Evolutionary conservation across 2,888 invertebrate genomes (phyloP), one percentile per base, ranked within the genome.

Genomic region (Ligdia adustata): DNA sequence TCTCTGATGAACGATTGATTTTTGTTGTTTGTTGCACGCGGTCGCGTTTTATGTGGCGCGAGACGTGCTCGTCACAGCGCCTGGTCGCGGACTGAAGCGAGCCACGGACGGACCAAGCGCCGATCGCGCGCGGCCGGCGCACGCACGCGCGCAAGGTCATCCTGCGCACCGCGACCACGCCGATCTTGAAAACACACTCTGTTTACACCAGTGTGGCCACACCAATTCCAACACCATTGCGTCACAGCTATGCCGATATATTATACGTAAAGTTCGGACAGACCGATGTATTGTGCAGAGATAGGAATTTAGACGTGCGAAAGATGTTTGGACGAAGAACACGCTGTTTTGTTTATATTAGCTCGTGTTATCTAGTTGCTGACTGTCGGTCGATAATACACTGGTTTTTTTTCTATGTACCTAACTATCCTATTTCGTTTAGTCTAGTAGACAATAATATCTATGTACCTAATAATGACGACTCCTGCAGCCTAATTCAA

Each of bases 141-240:
- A 71, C 83, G 79, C 80, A 76, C 77, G 82, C 80, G 79, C 61
- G 57, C 84, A 86, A 86, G 83, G 86, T 83, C 83, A 79, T 72
- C 71, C 75, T n/a, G 75, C 75, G 75, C 66, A 67, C 40, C 50
- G n/a, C n/a, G 34, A 34, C 26, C 69, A 64, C 59, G 63, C 69
- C 60, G 64, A 59, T 62, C 55, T 60, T 69, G 63, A 65, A 61
- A 64, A 69, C 68, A 61, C 57, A 40, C 9, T 27, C 18, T 49
- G 48, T 49, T 49, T 49, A 49, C 48, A 49, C 14, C 48, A 42
- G 31, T 48, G 48, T 42, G 42, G 42, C 39, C 49, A 56, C 38
- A 42, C 57, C 52, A 62, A 59, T 62, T 65, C 20, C 20, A 14
- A 35, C 27, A 38, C 42, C 16, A 22, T 41, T 11, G 27, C 41